These are phyloP conservation scores for Orius insidiosus DNA, from an alignment of 1,140 invertebrate genomes.

Conservation along the genomic window DNA sequence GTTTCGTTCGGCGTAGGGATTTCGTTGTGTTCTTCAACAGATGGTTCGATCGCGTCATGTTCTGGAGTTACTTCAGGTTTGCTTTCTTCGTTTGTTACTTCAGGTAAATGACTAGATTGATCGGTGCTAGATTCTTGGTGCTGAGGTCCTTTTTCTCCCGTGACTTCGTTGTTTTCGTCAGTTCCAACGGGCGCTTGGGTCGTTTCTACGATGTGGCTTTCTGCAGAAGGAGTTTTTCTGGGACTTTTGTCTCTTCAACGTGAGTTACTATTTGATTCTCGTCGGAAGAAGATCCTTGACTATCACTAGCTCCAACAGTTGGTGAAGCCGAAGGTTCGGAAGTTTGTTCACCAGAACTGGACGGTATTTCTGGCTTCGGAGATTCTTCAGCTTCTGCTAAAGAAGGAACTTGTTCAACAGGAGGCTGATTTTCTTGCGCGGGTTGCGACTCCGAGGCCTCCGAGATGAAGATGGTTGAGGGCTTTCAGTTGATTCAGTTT, in stretches of 20 bases:
- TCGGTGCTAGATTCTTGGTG: background rate
- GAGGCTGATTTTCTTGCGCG: constrained; percentile 12
- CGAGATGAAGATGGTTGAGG: constrained; percentile 13
- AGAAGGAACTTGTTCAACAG: constrained; percentile 16
- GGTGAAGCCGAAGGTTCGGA: background rate
- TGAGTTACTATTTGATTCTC: background rate
- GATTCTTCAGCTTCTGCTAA: constrained; percentile 17
- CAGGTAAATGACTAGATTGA: too few relatives aligned
- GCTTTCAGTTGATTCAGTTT: constrained; percentile 4
- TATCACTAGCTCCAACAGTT: too few relatives aligned
- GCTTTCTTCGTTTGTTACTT: too few relatives aligned
- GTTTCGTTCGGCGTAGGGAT: too few relatives aligned
- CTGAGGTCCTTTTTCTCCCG: background rate
- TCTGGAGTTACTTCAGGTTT: background rate
- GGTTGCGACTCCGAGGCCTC: background rate
- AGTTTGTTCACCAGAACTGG: constrained; percentile 6
- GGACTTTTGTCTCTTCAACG: background rate
- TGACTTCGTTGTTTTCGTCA: background rate
- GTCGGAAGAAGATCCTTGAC: too few relatives aligned
- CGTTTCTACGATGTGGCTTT: constrained; percentile 8
- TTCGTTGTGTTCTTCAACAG: too few relatives aligned
- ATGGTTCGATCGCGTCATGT: background rate
- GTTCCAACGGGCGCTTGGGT: constrained; percentile 1
- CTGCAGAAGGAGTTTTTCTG: background rate
- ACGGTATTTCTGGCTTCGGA: constrained; percentile 13